Percentiles rank a stretch among this genome's conserved stretches.
Conservation (phyloP, 2,797 vertebrate species). For the Notolabrus celidotus region DNA sequence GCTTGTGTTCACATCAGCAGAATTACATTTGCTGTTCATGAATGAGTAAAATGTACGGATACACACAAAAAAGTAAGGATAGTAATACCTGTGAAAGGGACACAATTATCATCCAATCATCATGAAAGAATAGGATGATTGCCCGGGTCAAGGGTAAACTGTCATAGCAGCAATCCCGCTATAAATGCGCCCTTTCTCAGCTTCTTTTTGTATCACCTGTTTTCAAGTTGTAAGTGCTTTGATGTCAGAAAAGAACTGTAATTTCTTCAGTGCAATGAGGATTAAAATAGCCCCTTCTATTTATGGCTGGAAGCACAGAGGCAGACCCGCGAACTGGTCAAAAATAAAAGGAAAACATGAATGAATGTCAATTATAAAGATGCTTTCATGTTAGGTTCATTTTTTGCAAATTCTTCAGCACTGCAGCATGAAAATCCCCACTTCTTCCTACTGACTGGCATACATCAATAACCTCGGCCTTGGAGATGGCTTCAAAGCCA, state of each 20-base stretch:
- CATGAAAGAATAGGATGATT: background rate
- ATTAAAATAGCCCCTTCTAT: background rate
- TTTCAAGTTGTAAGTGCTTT: background rate
- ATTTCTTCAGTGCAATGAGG: background rate
- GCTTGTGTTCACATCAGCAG: background rate
- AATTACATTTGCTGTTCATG: no score
- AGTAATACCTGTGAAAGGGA: background rate
- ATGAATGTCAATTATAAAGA: background rate
- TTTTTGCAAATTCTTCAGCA: background rate
- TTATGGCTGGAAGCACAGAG: background rate
- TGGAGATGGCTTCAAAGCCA: background rate
- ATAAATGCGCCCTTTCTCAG: conserved; percentile 1
- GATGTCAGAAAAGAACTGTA: background rate
- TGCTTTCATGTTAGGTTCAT: background rate
- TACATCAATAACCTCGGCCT: background rate
- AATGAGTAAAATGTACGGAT: no score
- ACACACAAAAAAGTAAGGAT: no score
- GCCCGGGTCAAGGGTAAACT: background rate
- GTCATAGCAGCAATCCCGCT: background rate
- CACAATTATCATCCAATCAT: background rate
- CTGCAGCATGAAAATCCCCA: background rate
- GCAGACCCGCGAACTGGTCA: background rate
- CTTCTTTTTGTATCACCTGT: background rate
- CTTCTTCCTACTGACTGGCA: background rate
- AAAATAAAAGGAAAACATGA: background rate